These are phyloP conservation scores for Holcopasites calliopsidis DNA, from an alignment of 1,140 invertebrate species.

Conservation along the genomic window DNA sequence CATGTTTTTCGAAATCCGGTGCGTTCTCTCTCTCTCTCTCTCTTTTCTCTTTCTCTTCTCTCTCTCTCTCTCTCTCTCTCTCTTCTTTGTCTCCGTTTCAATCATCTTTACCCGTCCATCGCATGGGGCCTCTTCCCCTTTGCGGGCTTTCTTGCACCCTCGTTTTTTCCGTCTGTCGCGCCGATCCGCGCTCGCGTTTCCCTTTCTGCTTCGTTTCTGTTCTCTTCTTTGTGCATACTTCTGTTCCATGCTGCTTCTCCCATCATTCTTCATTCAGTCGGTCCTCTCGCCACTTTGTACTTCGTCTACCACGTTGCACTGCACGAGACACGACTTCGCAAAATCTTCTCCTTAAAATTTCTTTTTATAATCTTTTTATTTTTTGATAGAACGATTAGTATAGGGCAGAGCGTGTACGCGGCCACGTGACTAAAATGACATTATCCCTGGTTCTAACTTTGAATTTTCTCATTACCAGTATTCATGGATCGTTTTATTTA, in stretches of 20 bases:
- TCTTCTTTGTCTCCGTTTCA: slow-evolving; percentile 1
- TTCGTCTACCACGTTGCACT: not conserved
- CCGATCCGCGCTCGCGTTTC: not conserved
- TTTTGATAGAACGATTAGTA: not conserved
- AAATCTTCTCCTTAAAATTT: too few relatives aligned
- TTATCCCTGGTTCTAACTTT: too few relatives aligned
- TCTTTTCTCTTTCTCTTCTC: not conserved
- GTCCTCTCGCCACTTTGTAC: slow-evolving; percentile 10
- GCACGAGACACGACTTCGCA: not conserved
- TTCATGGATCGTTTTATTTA: too few relatives aligned
- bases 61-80: not conserved
- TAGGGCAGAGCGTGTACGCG: too few relatives aligned
- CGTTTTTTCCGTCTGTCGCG: slow-evolving; percentile 3
- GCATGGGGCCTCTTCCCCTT: not conserved
- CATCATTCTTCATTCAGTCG: slow-evolving; percentile 18
- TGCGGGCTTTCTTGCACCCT: not conserved
- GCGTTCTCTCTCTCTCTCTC: not conserved
- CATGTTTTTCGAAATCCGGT: too few relatives aligned
- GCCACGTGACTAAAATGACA: too few relatives aligned
- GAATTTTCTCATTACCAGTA: too few relatives aligned
- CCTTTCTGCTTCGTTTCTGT: not conserved
- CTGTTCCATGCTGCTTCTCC: not conserved
- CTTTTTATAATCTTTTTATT: not conserved
- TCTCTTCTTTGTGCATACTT: not conserved
- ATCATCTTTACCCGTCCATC: slow-evolving; percentile 14